Conservation (phyloP, 1,140 invertebrate genomes). For the Ridgeia piscesae region DNA sequence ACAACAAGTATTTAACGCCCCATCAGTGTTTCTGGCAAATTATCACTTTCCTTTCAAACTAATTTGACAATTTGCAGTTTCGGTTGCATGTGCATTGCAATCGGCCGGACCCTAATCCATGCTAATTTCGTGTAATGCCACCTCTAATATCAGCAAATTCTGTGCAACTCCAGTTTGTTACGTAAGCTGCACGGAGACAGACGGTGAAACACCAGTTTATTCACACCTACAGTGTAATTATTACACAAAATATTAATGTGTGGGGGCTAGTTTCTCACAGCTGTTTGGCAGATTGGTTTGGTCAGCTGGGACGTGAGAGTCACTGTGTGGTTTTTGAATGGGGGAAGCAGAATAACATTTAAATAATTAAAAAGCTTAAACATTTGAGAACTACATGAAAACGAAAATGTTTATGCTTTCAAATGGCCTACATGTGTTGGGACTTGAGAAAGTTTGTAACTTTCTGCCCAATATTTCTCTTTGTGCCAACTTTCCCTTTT, state of each 20-base stretch:
- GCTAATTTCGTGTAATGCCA: neutral
- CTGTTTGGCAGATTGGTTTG: no score
- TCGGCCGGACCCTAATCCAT: neutral
- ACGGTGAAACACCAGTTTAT: neutral
- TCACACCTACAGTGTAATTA: neutral
- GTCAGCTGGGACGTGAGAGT: no score
- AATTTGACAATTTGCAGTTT: conserved; percentile 10
- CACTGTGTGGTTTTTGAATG: no score
- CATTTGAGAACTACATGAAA: no score
- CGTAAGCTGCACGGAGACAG: neutral
- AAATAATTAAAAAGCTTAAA: no score
- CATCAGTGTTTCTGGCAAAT: neutral
- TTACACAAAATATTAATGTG: neutral
- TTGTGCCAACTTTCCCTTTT: no score
- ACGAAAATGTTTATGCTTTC: no score
- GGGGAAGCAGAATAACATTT: no score
- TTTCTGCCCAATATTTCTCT: no score
- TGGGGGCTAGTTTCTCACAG: neutral
- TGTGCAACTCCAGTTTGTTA: neutral
- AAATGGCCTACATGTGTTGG: no score
- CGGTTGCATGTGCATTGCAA: conserved; percentile 18
- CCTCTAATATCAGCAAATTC: neutral
- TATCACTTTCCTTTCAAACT: neutral
- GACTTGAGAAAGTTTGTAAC: no score
- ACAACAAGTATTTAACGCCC: neutral